phyloP scores from a whole-genome alignment of 1,140 invertebrate genomes.

The Cylas formicarius region DNA sequence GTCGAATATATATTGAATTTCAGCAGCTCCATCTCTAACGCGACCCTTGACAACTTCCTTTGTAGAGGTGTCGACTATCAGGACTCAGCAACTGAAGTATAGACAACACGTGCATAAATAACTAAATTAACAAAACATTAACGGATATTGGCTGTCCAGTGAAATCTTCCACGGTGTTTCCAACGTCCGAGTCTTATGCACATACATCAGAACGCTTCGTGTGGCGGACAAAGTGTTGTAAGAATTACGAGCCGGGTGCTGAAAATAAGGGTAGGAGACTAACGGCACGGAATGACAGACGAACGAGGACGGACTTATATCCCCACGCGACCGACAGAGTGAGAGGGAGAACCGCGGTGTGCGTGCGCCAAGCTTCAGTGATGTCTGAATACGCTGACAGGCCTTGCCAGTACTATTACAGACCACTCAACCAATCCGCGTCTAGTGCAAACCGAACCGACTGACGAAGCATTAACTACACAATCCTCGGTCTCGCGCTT shows the following conservation, averaged over 20 bases:
- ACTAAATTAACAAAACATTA: no score
- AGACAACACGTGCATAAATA: no score
- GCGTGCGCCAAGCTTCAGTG: conserved; percentile 38
- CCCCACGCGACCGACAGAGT: conserved; percentile 23
- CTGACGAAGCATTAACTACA: conserved; percentile 28
- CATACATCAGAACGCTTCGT: conserved; percentile 19
- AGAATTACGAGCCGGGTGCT: conserved; percentile 36
- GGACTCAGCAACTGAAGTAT: no score
- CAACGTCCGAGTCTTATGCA: no score
- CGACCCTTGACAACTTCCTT: no score
- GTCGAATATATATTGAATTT: no score
- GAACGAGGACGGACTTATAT: conserved; percentile 24
- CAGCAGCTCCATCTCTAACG: no score
- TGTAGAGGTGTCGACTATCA: no score
- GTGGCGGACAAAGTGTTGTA: conserved; percentile 30
- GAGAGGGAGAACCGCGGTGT: conserved; percentile 25
- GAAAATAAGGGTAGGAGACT: conserved; percentile 40
- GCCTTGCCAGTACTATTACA: conserved; percentile 41
- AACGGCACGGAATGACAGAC: conserved; percentile 21
- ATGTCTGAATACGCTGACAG: conserved; percentile 45
- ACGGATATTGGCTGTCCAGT: no score
- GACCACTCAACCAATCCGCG: conserved; percentile 38
- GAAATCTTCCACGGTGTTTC: no score
- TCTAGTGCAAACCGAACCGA: conserved; percentile 36
- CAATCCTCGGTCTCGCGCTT: conserved; percentile 23